phyloP scores from a whole-genome alignment of 2,113 vertebrate species.

The Apus apus region DNA sequence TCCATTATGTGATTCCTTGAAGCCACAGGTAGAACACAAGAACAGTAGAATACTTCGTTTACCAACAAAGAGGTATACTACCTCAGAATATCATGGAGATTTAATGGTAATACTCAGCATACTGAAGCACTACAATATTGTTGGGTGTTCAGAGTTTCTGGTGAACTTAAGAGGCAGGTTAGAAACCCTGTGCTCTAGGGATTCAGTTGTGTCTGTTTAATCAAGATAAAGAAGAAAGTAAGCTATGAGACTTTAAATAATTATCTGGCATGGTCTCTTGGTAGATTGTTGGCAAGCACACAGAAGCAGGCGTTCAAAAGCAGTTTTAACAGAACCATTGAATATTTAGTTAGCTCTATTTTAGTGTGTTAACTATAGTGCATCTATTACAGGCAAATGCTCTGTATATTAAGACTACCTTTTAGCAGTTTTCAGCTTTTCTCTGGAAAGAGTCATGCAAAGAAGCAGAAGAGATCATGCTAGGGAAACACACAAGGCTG shows the following conservation, averaged over 20 bases:
- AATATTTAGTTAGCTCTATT: neutral
- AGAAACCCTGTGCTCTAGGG: neutral
- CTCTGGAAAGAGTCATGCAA: neutral
- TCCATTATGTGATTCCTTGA: neutral
- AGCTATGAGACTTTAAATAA: neutral
- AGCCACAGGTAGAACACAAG: neutral
- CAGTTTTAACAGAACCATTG: neutral
- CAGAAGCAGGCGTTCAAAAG: neutral
- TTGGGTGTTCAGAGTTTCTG: neutral
- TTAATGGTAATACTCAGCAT: neutral
- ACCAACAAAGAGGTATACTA: neutral
- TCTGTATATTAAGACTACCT: neutral
- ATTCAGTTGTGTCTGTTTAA: neutral
- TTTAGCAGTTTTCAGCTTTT: neutral
- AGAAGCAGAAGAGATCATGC: neutral
- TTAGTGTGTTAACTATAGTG: neutral
- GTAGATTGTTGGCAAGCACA: neutral
- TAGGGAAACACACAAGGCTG: neutral
- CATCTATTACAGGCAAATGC: neutral
- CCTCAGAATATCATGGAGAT: neutral
- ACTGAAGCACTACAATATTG: neutral
- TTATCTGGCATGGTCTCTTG: neutral
- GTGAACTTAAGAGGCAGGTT: neutral
- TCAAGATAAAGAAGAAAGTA: neutral
- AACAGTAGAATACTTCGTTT: neutral